Conservation (phyloP, 2,888 invertebrate species). For the Philopedon plagiatum region DNA sequence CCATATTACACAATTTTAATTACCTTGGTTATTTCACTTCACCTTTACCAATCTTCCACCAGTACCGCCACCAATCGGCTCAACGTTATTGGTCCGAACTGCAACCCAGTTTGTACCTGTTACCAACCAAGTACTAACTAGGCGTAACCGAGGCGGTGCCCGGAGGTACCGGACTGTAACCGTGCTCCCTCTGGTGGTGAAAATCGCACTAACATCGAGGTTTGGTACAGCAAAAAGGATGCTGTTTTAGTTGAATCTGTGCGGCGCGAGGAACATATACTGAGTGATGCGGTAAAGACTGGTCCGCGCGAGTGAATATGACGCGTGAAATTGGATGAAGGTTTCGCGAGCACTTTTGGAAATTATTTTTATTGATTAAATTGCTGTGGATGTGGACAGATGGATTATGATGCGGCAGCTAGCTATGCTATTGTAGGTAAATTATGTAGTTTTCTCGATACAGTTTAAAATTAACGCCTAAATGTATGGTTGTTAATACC, state of each 20-base stretch:
- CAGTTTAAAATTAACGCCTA: no score
- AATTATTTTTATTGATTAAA: background rate
- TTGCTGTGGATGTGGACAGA: slow-evolving; percentile 41
- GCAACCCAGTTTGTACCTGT: slow-evolving; percentile 7
- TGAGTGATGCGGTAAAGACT: slow-evolving; percentile 34
- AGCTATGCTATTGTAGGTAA: slow-evolving; percentile 60
- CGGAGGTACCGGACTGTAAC: slow-evolving; percentile 28
- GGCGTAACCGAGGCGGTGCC: slow-evolving; percentile 24
- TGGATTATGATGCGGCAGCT: slow-evolving; percentile 60
- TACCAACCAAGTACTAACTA: slow-evolving; percentile 11
- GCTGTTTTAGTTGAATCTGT: slow-evolving; percentile 43
- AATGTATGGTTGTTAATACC: no score
- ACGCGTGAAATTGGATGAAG: slow-evolving; percentile 25
- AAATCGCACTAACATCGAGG: background rate
- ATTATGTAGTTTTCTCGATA: slow-evolving; percentile 38
- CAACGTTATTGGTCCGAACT: background rate
- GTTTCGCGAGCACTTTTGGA: slow-evolving; percentile 20
- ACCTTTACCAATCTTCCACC: slow-evolving; percentile 9
- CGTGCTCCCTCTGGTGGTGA: slow-evolving; percentile 34
- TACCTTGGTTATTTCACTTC: slow-evolving; percentile 50
- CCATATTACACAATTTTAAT: slow-evolving; percentile 56
- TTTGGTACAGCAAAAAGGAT: slow-evolving; percentile 42
- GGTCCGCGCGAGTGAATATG: slow-evolving; percentile 34
- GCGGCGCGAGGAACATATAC: slow-evolving; percentile 43
- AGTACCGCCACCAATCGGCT: background rate